Conservation (phyloP, 1,140 invertebrate genomes). For the Leptinotarsa defecta region DNA sequence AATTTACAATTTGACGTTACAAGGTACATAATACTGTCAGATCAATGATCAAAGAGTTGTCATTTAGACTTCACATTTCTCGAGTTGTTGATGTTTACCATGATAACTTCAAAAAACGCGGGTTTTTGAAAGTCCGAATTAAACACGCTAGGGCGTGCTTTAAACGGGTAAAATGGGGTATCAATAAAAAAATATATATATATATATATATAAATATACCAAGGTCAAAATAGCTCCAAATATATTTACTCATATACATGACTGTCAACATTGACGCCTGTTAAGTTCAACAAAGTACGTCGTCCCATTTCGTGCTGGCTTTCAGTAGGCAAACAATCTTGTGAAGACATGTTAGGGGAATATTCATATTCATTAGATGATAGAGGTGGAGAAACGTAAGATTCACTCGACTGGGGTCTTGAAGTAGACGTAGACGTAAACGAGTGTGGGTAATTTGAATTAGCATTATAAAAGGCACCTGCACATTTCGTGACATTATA, state of each 20-base stretch:
- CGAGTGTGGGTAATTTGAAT: constrained; percentile 1
- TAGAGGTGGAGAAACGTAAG: not conserved
- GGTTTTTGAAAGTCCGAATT: too few relatives aligned
- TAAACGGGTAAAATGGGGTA: too few relatives aligned
- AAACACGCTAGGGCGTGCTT: too few relatives aligned
- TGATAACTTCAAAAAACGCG: too few relatives aligned
- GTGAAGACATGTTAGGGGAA: constrained; percentile 7
- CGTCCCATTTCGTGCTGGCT: constrained; percentile 6
- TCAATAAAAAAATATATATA: too few relatives aligned
- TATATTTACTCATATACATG: constrained; percentile 9
- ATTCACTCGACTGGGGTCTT: constrained; percentile 3
- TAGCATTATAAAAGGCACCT: not conserved
- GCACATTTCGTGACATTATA: constrained; percentile 4
- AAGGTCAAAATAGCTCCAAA: constrained; percentile 6
- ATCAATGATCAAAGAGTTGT: too few relatives aligned
- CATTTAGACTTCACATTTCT: too few relatives aligned
- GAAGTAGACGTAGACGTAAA: constrained; percentile 9
- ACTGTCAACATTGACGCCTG: constrained; percentile 11
- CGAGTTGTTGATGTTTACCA: too few relatives aligned
- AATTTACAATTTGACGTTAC: too few relatives aligned
- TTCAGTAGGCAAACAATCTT: constrained; percentile 11
- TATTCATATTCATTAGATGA: constrained; percentile 17
- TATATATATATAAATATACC: too few relatives aligned
- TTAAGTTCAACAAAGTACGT: constrained; percentile 15
- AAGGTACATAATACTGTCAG: too few relatives aligned